Percentiles rank a stretch among this genome's conserved stretches.
Conservation (phyloP, 2,113 vertebrate species). For the Mesoclemmys tuberculata region DNA sequence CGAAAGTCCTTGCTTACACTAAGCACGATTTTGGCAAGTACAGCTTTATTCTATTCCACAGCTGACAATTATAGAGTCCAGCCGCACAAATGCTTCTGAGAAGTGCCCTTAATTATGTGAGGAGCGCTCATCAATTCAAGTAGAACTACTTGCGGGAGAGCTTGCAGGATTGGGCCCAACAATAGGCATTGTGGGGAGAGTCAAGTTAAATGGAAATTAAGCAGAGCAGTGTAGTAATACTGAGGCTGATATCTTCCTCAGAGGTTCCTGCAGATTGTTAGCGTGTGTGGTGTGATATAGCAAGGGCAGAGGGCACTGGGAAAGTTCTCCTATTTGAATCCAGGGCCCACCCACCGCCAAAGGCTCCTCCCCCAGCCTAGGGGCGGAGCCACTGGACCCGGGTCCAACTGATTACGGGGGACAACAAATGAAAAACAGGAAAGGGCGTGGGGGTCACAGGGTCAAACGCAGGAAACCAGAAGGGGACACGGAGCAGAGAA, state of each 20-base stretch:
- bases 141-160: rapidly evolving
- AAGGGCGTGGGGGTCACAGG: no score
- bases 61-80: rapidly evolving
- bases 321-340: no score
- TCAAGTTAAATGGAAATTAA: neutral
- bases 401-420: no score
- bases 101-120: neutral
- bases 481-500: no score
- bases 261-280: neutral
- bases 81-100: neutral
- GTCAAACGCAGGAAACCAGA: no score
- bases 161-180: rapidly evolving
- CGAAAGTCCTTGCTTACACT: constrained; percentile 6
- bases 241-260: neutral
- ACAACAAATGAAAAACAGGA: no score
- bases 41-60: neutral
- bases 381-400: no score
- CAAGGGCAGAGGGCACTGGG: no score
- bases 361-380: no score
- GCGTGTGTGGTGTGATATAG: no score
- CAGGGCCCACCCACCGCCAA: no score
- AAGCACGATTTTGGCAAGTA: neutral
- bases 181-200: neutral
- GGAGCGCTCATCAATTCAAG: neutral
- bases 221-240: rapidly evolving